Percentiles rank a stretch among this genome's conserved stretches.
Evolutionary conservation across 2,888 invertebrate species (phyloP).

Genomic region (Tenthredo amoena): DNA sequence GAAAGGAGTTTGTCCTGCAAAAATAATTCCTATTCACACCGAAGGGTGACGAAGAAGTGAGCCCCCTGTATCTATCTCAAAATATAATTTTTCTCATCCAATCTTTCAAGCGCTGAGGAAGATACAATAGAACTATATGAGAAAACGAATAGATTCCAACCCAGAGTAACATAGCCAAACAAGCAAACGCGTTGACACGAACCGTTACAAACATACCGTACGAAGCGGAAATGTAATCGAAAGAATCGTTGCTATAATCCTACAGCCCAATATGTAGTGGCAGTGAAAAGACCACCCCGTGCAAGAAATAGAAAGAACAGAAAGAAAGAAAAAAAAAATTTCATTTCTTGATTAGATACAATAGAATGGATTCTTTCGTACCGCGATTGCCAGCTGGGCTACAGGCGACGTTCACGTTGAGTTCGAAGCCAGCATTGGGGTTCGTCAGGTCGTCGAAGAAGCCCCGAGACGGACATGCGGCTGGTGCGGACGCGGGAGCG

Average conservation of each 20-base stretch:
- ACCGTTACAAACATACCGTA: not conserved
- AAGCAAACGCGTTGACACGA: not conserved
- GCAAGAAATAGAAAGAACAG: not conserved
- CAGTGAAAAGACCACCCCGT: not conserved
- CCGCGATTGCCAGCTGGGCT: slow-evolving; percentile 70
- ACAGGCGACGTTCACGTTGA: slow-evolving; percentile 72
- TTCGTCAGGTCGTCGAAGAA: slow-evolving; percentile 69
- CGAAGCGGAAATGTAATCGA: not conserved
- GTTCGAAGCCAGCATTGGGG: slow-evolving; percentile 75
- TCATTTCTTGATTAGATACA: not conserved
- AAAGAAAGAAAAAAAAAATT: slow-evolving; percentile 9
- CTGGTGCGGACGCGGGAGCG: slow-evolving; percentile 69
- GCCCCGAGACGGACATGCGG: slow-evolving; percentile 63
- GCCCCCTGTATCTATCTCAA: not conserved
- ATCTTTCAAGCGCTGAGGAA: not conserved
- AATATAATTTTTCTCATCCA: not conserved
- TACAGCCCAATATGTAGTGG: slow-evolving; percentile 9
- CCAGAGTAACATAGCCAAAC: slow-evolving; percentile 7
- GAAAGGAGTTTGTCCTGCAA: not conserved
- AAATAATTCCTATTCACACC: not conserved
- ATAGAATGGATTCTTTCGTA: slow-evolving; percentile 57
- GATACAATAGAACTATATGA: not conserved
- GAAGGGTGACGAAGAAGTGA: not conserved
- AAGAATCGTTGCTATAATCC: not conserved
- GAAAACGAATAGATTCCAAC: slow-evolving; percentile 5